Percentiles rank a stretch among this genome's conserved stretches.
Evolutionary conservation across 2,797 vertebrate genomes (phyloP).

Genomic region (Chrysolophus pictus): DNA sequence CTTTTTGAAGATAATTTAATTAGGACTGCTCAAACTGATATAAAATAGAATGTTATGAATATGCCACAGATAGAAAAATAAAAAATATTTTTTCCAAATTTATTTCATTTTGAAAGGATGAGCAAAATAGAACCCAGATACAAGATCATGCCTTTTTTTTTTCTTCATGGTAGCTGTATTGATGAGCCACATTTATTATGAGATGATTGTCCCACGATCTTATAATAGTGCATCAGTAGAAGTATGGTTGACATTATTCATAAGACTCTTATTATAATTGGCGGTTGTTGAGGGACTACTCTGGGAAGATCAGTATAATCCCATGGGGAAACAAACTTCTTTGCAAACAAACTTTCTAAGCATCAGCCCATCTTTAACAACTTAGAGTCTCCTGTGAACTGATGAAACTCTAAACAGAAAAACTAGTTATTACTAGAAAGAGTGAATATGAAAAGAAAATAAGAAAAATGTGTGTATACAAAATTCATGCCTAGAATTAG

Average conservation of each 20-base stretch:
- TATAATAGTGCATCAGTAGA: background rate
- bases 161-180: background rate
- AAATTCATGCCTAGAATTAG: background rate
- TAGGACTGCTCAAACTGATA: background rate
- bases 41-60: background rate
- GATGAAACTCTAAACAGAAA: background rate
- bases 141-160: background rate
- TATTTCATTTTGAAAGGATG: background rate
- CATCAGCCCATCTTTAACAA: background rate
- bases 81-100: background rate
- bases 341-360: background rate
- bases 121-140: background rate
- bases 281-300: background rate
- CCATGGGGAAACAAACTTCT: background rate
- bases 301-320: background rate
- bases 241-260: background rate
- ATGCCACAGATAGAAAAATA: background rate
- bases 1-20: background rate
- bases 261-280: background rate
- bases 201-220: background rate
- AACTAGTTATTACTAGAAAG: constrained; percentile 39
- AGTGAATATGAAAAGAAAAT: constrained; percentile 44
- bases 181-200: fast-evolving
- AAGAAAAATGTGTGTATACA: background rate
- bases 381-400: background rate